These are phyloP conservation scores for Lasioglossum vierecki DNA, from an alignment of 2,888 invertebrate species.

Conservation along the genomic window DNA sequence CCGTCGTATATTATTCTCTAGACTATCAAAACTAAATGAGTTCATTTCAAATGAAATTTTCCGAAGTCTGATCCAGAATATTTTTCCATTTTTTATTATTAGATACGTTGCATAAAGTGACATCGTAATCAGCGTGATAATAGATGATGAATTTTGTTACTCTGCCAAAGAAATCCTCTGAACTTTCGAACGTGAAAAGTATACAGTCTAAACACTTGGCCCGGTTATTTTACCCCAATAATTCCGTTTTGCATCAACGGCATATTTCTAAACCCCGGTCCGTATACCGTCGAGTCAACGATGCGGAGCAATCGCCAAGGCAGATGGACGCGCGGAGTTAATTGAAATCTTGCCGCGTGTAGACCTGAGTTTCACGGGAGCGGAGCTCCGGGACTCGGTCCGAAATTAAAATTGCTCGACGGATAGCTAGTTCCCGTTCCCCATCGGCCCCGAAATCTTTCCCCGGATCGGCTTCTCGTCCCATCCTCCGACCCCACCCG, in stretches of 20 bases:
- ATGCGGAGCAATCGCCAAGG: constrained; percentile 4
- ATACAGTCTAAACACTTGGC: neutral
- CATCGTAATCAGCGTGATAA: neutral
- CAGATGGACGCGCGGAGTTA: constrained; percentile 19
- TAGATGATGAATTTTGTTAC: neutral
- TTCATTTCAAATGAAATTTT: neutral
- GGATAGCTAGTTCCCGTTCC: constrained; percentile 13
- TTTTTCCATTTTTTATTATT: neutral
- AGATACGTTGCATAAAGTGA: too few relatives aligned
- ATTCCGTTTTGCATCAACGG: neutral
- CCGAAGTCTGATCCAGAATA: neutral
- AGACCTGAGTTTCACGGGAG: constrained; percentile 44
- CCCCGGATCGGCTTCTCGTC: neutral
- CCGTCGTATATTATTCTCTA: too few relatives aligned
- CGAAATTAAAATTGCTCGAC: constrained; percentile 11
- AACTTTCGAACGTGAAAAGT: too few relatives aligned
- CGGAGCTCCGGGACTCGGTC: constrained; percentile 23
- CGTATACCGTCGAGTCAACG: neutral
- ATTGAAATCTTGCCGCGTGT: constrained; percentile 30
- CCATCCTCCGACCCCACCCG: constrained; percentile 7
- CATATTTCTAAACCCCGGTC: neutral
- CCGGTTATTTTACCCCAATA: neutral
- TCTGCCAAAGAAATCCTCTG: neutral
- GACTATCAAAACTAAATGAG: too few relatives aligned
- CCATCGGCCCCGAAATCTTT: constrained; percentile 11